Conservation (phyloP, 2,888 invertebrate genomes). For the Clusia tigrina region DNA sequence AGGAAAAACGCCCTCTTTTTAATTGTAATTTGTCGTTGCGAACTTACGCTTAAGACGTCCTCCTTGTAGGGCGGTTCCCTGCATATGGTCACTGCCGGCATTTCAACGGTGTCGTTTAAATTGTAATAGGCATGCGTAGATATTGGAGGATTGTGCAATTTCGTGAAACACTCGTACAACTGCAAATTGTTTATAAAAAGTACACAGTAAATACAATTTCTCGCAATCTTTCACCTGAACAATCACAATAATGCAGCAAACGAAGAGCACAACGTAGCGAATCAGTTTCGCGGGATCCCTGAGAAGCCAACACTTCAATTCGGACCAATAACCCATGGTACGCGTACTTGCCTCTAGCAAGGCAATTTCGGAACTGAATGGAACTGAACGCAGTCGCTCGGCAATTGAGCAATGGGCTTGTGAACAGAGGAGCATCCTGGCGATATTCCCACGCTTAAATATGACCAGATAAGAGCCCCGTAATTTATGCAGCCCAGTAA, state of each 20-base stretch:
- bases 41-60: conserved; percentile 68
- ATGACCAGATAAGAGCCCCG: background rate
- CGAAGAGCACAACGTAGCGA: conserved; percentile 67
- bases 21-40: too few species aligned
- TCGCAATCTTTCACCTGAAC: conserved; percentile 67
- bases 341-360: too few species aligned
- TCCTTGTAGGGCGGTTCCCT: conserved; percentile 72
- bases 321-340: conserved; percentile 57
- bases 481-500: background rate
- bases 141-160: conserved; percentile 71
- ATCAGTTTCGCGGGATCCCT: conserved; percentile 68
- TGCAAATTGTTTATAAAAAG: conserved; percentile 48
- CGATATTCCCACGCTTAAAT: background rate
- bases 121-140: conserved; percentile 75
- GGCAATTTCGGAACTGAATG: too few species aligned
- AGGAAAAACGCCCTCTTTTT: too few species aligned
- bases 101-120: conserved; percentile 72
- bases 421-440: background rate
- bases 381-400: conserved; percentile 2
- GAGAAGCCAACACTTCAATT: conserved; percentile 55
- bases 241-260: conserved; percentile 68
- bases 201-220: background rate
- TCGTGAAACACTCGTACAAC: conserved; percentile 70
- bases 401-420: background rate
- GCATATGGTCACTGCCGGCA: conserved; percentile 76